Conservation (phyloP, 2,113 vertebrate species). For the Cynocephalus volans region DNA sequence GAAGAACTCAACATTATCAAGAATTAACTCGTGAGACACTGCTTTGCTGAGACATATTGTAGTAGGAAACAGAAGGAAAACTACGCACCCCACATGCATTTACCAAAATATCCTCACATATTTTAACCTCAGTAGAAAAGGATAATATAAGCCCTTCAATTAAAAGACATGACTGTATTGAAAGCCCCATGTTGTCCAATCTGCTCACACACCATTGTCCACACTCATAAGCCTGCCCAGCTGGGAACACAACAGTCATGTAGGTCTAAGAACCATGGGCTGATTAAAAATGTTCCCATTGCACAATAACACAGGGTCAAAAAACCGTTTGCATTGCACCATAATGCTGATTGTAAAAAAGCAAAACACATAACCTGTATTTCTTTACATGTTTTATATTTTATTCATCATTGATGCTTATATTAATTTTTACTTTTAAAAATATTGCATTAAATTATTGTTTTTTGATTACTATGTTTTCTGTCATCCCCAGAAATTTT, state of each 20-base stretch:
- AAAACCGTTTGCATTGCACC: neutral
- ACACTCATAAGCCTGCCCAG: no score
- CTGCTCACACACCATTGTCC: neutral
- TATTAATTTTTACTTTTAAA: neutral
- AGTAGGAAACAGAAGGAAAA: neutral
- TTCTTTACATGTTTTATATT: no score
- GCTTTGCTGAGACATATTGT: neutral
- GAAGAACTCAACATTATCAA: neutral
- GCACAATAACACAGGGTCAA: neutral
- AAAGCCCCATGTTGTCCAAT: neutral
- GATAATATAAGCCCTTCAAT: neutral
- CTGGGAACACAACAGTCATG: neutral
- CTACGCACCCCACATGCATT: neutral
- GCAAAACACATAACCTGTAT: neutral
- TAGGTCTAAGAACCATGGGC: fast-evolving
- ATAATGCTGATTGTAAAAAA: neutral
- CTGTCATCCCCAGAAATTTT: neutral
- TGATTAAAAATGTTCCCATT: neutral
- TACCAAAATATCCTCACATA: neutral
- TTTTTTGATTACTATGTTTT: neutral
- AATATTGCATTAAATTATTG: neutral
- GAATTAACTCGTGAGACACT: neutral
- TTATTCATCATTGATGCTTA: neutral
- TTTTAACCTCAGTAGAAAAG: neutral
- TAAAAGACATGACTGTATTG: neutral